Conservation (phyloP, 2,888 invertebrate genomes). For the Tipula helvola region DNA sequence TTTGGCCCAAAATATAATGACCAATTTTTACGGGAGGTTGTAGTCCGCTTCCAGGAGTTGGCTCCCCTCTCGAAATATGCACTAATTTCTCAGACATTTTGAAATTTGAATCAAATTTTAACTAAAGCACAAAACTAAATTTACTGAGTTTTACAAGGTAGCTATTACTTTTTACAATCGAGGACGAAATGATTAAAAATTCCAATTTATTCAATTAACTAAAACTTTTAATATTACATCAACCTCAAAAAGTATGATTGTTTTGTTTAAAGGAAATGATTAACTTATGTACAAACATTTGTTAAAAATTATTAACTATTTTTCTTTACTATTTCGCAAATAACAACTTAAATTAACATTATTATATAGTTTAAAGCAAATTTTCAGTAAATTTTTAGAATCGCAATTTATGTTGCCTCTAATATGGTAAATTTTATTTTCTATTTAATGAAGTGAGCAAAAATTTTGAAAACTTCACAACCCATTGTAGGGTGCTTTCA, state of each 20-base stretch:
- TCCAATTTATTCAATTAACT: not conserved
- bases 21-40: constrained; percentile 43
- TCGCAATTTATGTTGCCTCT: not conserved
- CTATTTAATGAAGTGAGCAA: not conserved
- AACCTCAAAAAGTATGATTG: constrained; percentile 8
- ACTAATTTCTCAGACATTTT: constrained; percentile 4
- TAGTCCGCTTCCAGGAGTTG: not conserved
- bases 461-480: too few relatives aligned
- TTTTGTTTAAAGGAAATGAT: constrained; percentile 9
- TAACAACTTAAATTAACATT: not conserved
- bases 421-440: not conserved
- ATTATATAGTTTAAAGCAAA: not conserved
- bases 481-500: too few relatives aligned
- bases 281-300: constrained; percentile 9
- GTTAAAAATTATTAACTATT: not conserved
- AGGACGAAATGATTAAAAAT: not conserved
- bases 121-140: not conserved
- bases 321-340: not conserved
- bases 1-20: constrained; percentile 83
- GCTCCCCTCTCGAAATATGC: not conserved
- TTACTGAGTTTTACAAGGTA: not conserved
- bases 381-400: not conserved
- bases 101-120: not conserved
- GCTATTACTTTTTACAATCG: not conserved
- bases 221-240: not conserved